Percentiles rank a stretch among this genome's conserved stretches.
Evolutionary conservation across 2,113 vertebrate species (phyloP).

Genomic region (Halichoeres trimaculatus): DNA sequence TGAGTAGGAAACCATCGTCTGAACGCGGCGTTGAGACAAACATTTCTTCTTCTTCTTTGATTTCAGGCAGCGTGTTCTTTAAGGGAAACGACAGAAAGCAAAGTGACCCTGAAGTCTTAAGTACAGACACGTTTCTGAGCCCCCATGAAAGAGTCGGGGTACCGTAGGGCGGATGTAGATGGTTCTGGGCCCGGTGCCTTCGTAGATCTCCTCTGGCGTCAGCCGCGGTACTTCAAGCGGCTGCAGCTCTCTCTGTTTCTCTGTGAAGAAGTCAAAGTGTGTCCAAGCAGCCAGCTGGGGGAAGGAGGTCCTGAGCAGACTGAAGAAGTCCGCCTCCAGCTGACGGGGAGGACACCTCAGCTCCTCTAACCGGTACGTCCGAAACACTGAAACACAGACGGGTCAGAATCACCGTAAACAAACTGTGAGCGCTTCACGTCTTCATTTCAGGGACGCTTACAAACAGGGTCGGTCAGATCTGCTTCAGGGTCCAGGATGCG

Average conservation of each 20-base stretch:
- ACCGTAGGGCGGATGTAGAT: slow-evolving; percentile 53
- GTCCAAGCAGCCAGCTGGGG: slow-evolving; percentile 17
- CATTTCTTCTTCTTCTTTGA: no score
- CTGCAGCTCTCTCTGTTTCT: neutral
- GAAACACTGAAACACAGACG: slow-evolving; percentile 10
- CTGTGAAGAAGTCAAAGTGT: neutral
- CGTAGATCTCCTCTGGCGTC: slow-evolving; percentile 21
- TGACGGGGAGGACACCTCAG: neutral
- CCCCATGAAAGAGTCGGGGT: neutral
- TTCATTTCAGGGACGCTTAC: no score
- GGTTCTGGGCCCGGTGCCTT: accelerated
- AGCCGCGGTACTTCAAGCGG: neutral
- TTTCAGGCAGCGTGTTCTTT: no score
- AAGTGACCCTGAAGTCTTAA: no score
- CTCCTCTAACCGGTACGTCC: neutral
- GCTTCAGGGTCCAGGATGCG: no score
- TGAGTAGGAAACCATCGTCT: no score
- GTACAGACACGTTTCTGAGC: no score
- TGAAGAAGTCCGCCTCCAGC: slow-evolving; percentile 7
- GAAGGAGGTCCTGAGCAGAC: slow-evolving; percentile 25
- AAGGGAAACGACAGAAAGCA: no score
- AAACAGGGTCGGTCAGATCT: no score
- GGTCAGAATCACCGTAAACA: no score
- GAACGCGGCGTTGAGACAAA: no score
- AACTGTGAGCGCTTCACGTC: no score